Conservation (phyloP, 2,113 vertebrate species). For the Zosterops japonicus region DNA sequence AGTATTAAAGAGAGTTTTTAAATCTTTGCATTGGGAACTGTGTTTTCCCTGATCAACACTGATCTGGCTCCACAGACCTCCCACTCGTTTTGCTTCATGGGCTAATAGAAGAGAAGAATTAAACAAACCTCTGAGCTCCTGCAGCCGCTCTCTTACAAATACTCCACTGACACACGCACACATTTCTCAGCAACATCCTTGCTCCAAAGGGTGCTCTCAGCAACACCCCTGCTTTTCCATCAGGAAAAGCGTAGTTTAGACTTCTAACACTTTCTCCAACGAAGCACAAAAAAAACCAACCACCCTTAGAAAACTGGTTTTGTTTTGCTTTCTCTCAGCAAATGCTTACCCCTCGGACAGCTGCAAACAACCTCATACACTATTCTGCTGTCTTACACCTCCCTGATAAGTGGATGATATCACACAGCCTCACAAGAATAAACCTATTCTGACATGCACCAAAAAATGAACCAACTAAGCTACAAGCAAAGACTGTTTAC, state of each 20-base stretch:
- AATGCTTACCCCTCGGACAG: background rate
- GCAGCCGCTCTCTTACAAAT: background rate
- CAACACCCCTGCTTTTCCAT: background rate
- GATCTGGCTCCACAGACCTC: conserved; percentile 38
- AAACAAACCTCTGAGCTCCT: background rate
- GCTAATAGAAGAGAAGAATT: conserved; percentile 39
- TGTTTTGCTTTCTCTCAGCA: background rate
- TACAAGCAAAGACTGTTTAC: background rate
- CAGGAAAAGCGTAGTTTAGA: conserved; percentile 20
- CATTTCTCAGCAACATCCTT: background rate
- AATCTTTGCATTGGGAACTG: background rate
- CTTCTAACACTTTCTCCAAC: conserved; percentile 8
- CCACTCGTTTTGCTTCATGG: conserved; percentile 26
- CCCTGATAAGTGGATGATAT: conserved; percentile 12
- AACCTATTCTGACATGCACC: background rate
- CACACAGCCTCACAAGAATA: background rate
- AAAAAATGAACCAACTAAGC: background rate
- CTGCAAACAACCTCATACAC: background rate
- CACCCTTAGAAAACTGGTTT: conserved; percentile 10
- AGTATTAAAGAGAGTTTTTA: background rate
- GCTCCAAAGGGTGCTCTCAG: background rate
- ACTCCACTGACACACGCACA: background rate
- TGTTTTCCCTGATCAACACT: conserved; percentile 18
- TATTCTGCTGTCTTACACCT: background rate
- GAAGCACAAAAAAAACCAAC: background rate